Conservation (phyloP, 2,888 invertebrate species). For the Chydorus sphaericus region DNA sequence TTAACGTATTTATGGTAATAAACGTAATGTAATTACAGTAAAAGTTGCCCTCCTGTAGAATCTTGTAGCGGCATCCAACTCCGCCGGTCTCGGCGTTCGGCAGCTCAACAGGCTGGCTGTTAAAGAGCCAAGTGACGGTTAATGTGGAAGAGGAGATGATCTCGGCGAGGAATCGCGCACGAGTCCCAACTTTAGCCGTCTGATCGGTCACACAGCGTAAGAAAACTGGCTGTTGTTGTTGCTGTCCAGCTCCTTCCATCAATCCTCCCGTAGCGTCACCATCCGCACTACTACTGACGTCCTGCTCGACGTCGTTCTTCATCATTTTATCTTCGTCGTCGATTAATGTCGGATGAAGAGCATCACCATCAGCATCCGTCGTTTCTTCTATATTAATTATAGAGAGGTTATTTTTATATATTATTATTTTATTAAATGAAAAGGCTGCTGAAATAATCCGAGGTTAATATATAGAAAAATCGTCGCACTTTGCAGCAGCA, state of each 20-base stretch:
- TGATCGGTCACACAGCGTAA: conserved; percentile 69
- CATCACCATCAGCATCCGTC: too few relatives aligned
- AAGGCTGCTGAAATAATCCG: too few relatives aligned
- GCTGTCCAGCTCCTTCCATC: too few relatives aligned
- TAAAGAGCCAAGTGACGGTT: conserved; percentile 77
- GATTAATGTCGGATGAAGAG: not conserved
- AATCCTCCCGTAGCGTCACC: not conserved
- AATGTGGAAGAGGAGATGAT: conserved; percentile 62
- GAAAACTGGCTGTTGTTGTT: conserved; percentile 59
- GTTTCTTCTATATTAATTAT: too few relatives aligned
- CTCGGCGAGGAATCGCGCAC: conserved; percentile 70
- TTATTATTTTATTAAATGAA: too few relatives aligned
- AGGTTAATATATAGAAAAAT: too few relatives aligned
- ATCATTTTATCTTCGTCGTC: not conserved
- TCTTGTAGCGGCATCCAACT: conserved; percentile 46
- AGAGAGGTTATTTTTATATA: too few relatives aligned
- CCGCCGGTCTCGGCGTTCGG: conserved; percentile 41
- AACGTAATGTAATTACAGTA: too few relatives aligned
- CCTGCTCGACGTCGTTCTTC: not conserved
- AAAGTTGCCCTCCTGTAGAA: conserved; percentile 70
- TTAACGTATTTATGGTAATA: too few relatives aligned
- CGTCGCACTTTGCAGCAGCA: too few relatives aligned
- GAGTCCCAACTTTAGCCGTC: conserved; percentile 75
- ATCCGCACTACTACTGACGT: not conserved
- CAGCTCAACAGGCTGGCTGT: conserved; percentile 60